Conservation (phyloP, 2,888 invertebrate genomes). For the Pammene fasciana region DNA sequence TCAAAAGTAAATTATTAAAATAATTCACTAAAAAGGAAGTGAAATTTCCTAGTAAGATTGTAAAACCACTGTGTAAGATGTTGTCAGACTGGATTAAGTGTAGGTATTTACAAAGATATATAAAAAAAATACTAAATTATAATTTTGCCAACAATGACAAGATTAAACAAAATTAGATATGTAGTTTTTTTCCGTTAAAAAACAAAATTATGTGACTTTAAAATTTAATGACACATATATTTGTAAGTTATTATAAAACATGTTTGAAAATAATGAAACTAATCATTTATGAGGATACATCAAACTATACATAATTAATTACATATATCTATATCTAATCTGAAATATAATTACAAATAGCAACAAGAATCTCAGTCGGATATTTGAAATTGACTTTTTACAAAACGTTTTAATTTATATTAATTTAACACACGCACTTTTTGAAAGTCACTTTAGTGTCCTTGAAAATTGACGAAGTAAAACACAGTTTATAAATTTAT, state of each 20-base stretch:
- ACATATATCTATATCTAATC: constrained; percentile 35
- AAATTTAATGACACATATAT: constrained; percentile 4
- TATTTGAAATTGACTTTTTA: constrained; percentile 65
- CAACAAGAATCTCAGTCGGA: constrained; percentile 72
- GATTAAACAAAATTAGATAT: not conserved
- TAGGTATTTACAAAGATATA: constrained; percentile 12
- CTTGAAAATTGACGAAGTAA: constrained; percentile 31
- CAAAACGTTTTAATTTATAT: constrained; percentile 44
- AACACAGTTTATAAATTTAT: constrained; percentile 21
- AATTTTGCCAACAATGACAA: not conserved
- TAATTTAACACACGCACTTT: constrained; percentile 35
- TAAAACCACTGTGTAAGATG: constrained; percentile 4
- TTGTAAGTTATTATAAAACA: constrained; percentile 12
- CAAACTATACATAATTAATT: constrained; percentile 44
- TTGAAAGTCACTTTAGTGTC: constrained; percentile 32
- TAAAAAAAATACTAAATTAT: not conserved
- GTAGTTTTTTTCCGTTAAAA: not conserved
- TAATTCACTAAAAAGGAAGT: no score
- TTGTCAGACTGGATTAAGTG: not conserved
- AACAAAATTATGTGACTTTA: not conserved
- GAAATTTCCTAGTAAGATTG: not conserved
- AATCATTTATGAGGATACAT: constrained; percentile 25
- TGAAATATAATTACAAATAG: constrained; percentile 50
- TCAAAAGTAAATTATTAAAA: no score
- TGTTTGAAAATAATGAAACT: constrained; percentile 25